phyloP scores from a whole-genome alignment of 2,888 invertebrate species.

The Campoplex capitator region DNA sequence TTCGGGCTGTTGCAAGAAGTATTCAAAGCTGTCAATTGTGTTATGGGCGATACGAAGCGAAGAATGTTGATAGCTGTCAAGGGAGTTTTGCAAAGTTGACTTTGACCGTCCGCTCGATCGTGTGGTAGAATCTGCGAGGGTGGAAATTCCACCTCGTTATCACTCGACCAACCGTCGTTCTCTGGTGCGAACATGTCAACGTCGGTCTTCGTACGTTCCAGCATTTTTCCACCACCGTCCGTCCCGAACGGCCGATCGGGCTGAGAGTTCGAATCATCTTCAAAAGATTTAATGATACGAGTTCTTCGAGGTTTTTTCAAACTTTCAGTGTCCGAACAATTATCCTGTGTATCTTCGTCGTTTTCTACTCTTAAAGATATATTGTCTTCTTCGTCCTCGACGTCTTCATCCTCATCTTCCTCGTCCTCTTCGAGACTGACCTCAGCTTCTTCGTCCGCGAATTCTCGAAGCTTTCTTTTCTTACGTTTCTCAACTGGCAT shows the following conservation, averaged over 20 bases:
- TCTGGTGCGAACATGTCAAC: slow-evolving; percentile 73
- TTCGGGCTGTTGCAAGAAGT: slow-evolving; percentile 66
- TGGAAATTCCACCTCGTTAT: slow-evolving; percentile 69
- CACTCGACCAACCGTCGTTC: slow-evolving; percentile 67
- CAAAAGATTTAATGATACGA: slow-evolving; percentile 75
- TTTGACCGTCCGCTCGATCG: slow-evolving; percentile 58
- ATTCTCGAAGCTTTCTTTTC: slow-evolving; percentile 78
- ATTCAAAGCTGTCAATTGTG: slow-evolving; percentile 83
- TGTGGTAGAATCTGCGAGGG: slow-evolving; percentile 59
- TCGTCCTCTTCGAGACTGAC: slow-evolving; percentile 84
- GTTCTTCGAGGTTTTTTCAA: slow-evolving; percentile 54
- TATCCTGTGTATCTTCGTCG: slow-evolving; percentile 50
- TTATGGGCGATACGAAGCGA: slow-evolving; percentile 85
- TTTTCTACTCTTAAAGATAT: slow-evolving; percentile 51
- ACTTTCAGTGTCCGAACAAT: slow-evolving; percentile 60
- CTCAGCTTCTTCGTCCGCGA: slow-evolving; percentile 86
- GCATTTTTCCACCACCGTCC: not conserved
- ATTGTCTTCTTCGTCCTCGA: slow-evolving; percentile 83
- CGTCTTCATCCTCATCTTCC: slow-evolving; percentile 76
- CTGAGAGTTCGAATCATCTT: slow-evolving; percentile 75
- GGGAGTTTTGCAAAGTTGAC: slow-evolving; percentile 76
- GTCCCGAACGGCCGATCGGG: not conserved
- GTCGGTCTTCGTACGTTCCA: slow-evolving; percentile 70
- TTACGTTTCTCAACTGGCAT: slow-evolving; percentile 72
- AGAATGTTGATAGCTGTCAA: slow-evolving; percentile 70